These are phyloP conservation scores for Masnerella sp. DNA, from an alignment of 2,888 invertebrate species.

Conservation along the genomic window DNA sequence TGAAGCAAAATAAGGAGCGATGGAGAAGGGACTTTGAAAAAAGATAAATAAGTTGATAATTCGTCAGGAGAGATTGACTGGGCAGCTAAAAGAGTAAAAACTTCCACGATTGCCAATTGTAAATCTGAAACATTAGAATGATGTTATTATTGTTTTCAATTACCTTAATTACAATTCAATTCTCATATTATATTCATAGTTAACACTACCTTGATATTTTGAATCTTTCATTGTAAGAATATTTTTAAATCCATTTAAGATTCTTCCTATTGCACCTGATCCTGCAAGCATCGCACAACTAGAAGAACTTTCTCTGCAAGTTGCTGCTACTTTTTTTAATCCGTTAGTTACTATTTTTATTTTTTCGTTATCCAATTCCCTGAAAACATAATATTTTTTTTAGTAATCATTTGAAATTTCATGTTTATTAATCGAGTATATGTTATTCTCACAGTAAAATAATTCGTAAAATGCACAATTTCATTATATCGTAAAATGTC, in stretches of 20 bases:
- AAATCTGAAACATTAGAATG: conserved; percentile 79
- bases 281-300: conserved; percentile 77
- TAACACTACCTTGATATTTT: conserved; percentile 72
- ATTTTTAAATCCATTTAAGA: conserved; percentile 75
- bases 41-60: conserved; percentile 80
- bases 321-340: conserved; percentile 73
- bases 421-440: no score
- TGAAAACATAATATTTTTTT: conserved; percentile 49
- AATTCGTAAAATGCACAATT: no score
- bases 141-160: not conserved
- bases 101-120: conserved; percentile 83
- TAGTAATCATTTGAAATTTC: no score
- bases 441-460: no score
- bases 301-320: conserved; percentile 76
- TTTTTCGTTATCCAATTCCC: conserved; percentile 70
- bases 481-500: no score
- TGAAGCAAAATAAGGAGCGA: conserved; percentile 80
- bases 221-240: conserved; percentile 69
- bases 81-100: conserved; percentile 80
- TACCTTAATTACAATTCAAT: no score
- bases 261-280: conserved; percentile 73
- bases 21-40: conserved; percentile 80
- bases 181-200: no score
- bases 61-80: conserved; percentile 80
- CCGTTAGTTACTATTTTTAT: conserved; percentile 70